These are phyloP conservation scores for Chelon auratus DNA, from an alignment of 2,797 vertebrate species.

Conservation along the genomic window DNA sequence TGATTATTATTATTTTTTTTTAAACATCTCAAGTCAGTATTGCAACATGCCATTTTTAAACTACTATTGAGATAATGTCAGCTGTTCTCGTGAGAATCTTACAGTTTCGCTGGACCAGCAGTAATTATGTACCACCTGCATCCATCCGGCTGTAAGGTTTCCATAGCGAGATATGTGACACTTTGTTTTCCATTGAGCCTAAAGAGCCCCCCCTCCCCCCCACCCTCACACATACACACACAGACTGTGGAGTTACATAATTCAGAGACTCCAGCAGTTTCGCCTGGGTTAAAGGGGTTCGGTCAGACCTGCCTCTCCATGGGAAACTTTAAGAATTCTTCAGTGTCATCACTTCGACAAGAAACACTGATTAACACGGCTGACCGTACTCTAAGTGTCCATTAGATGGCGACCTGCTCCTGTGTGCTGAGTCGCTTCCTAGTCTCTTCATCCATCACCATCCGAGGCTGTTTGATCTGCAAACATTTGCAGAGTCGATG, in stretches of 20 bases:
- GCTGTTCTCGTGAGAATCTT: background rate
- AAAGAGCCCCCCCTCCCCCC: background rate
- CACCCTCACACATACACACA: background rate
- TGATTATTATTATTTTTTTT: background rate
- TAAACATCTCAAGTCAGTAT: too few relatives aligned
- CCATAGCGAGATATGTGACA: background rate
- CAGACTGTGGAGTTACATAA: background rate
- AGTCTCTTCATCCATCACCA: constrained; percentile 26
- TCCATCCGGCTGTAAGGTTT: background rate
- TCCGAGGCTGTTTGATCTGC: constrained; percentile 52
- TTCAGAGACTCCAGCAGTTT: background rate
- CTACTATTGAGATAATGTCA: background rate
- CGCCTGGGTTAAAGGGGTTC: background rate
- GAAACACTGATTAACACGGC: background rate
- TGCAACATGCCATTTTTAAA: background rate
- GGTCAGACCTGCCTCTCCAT: constrained; percentile 25
- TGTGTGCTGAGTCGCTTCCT: background rate
- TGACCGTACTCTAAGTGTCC: constrained; percentile 35
- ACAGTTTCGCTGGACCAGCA: background rate
- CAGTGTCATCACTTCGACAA: constrained; percentile 23
- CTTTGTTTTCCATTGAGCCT: background rate
- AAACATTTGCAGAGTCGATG: constrained; percentile 52
- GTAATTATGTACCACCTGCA: background rate
- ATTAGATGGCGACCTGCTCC: constrained; percentile 67
- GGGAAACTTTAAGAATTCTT: constrained; percentile 33